Evolutionary conservation across 2,888 invertebrate species (phyloP).

Genomic region (Spatulosminthurus flaviceps): DNA sequence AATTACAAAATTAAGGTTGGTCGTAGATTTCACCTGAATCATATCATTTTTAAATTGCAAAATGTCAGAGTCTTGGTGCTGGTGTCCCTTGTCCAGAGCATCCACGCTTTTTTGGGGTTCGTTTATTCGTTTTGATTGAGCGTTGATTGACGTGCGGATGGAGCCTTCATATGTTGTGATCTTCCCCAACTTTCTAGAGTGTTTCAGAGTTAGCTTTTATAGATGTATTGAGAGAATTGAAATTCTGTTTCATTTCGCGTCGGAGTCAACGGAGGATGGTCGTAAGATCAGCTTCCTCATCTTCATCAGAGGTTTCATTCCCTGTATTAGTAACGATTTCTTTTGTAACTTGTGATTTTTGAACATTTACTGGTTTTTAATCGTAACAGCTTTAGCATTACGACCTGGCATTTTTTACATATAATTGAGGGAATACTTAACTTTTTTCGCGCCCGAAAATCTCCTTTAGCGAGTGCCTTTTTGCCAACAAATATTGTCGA

Average conservation of each 20-base stretch:
- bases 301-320: too few relatives aligned
- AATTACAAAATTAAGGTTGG: background rate
- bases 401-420: background rate
- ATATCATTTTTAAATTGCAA: background rate
- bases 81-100: background rate
- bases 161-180: too few relatives aligned
- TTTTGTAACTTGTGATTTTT: too few relatives aligned
- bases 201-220: too few relatives aligned
- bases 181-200: background rate
- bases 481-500: background rate
- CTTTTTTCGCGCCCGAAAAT: background rate
- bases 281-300: too few relatives aligned
- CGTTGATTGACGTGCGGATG: background rate
- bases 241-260: too few relatives aligned
- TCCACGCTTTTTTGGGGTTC: background rate
- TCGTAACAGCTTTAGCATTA: background rate
- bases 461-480: background rate
- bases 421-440: background rate
- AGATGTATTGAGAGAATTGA: too few relatives aligned
- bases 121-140: background rate
- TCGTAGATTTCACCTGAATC: background rate
- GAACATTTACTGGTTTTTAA: too few relatives aligned
- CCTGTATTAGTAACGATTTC: too few relatives aligned
- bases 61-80: background rate
- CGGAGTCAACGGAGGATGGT: too few relatives aligned